Evolutionary conservation across 1,140 invertebrate species (phyloP), one percentile per base, ranked within the genome.

Genomic region (Rhopalosiphum maidis): DNA sequence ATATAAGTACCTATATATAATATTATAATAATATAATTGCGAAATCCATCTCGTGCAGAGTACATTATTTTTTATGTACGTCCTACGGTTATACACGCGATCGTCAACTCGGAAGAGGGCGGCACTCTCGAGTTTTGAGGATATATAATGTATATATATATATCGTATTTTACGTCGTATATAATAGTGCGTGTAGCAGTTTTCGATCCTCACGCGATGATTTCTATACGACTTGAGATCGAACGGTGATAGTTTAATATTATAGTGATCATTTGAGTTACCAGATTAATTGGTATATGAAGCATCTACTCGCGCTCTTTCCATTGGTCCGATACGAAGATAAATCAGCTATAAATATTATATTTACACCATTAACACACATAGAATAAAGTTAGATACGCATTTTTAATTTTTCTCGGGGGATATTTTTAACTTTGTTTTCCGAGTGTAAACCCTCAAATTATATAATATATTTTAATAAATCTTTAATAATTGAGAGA

Each of bases 81-180:
- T 77, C 60, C 60, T n/a, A 77, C 30, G 60, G 60, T 77, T 77
- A 77, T 77, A 7, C 60, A 77, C 60, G 60, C 60, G 60, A 77
- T 77, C 60, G 60, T 77, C 60, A 6, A n/a, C 30, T 30, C 60
- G 18, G 6, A 77, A 0, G n/a, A 77, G 60, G 60, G 30, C 60
- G 60, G 60, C 60, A 77, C 60, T 77, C n/a, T 77, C n/a, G 60
- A 77, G 60, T 77, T n/a, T 77, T 77, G n/a, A 77, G 60, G 60
- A 77, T 77, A 77, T n/a, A 77, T 68, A 60, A 68, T n/a, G 11
- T 15, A 1, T 30, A 60, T 4, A 5, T 8, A 55, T 54, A 25
- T n/a, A 68, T n/a, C 55, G 55, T 60, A 60, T 25, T 41, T 41
- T 41, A n/a, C n/a, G 15, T n/a, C 15, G 30, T 77, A n/a, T n/a